These are phyloP conservation scores for Drosophila pseudoobscura DNA, from an alignment of 1,140 invertebrate genomes.

Conservation along the genomic window DNA sequence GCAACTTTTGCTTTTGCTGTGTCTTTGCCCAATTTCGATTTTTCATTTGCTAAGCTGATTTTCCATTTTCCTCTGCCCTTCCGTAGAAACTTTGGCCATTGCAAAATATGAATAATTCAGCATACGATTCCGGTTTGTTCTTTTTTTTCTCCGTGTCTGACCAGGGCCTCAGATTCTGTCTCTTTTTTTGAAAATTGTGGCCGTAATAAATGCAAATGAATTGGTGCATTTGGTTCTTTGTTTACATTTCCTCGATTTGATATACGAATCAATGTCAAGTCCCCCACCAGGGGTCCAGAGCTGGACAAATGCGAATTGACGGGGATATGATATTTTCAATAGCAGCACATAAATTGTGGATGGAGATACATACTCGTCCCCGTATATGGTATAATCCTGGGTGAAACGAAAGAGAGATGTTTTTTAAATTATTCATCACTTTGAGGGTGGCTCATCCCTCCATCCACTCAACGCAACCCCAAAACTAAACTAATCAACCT, in stretches of 20 bases:
- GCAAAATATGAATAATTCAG: constrained; percentile 76
- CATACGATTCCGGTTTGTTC: constrained; percentile 55
- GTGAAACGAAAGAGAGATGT: constrained; percentile 9
- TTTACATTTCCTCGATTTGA: constrained; percentile 67
- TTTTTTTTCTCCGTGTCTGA: constrained; percentile 38
- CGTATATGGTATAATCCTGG: no score
- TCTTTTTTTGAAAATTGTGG: constrained; percentile 15
- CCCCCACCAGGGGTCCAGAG: neutral
- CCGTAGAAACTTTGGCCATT: constrained; percentile 39
- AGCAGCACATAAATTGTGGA: constrained; percentile 15
- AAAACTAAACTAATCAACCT: constrained; percentile 47
- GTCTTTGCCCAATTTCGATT: constrained; percentile 55
- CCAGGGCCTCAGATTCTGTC: constrained; percentile 21
- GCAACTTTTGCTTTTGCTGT: constrained; percentile 61
- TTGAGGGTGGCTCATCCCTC: constrained; percentile 9
- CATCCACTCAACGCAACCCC: constrained; percentile 4
- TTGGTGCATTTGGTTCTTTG: constrained; percentile 65
- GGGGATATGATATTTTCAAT: constrained; percentile 38
- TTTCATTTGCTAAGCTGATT: constrained; percentile 78
- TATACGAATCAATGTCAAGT: constrained; percentile 67
- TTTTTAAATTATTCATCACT: constrained; percentile 38
- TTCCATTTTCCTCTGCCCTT: constrained; percentile 18
- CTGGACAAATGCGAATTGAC: constrained; percentile 19
- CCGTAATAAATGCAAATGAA: constrained; percentile 75
- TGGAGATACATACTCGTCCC: no score